phyloP scores from a whole-genome alignment of 2,113 vertebrate genomes.

The Jacana jacana region DNA sequence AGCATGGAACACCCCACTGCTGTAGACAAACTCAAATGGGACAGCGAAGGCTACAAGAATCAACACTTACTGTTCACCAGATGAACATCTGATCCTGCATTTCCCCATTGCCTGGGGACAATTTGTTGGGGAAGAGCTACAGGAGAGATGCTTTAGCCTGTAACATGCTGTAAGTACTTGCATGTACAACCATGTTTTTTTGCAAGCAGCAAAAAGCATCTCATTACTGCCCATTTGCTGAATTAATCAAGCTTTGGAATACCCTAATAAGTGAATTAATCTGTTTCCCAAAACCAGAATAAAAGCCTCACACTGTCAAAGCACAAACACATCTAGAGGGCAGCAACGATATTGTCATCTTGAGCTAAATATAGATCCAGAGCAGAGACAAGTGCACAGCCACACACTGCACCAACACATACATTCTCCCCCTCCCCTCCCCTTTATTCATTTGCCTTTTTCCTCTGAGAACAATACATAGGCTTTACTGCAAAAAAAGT shows the following conservation, averaged over 20 bases:
- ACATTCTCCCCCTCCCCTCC: not conserved
- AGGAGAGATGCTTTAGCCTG: not conserved
- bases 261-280: slow-evolving; percentile 35
- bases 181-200: not conserved
- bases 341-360: slow-evolving; percentile 47
- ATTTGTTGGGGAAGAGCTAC: not conserved
- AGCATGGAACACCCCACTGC: not conserved
- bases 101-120: not conserved
- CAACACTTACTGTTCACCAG: not conserved
- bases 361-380: slow-evolving; percentile 41
- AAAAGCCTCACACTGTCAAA: slow-evolving; percentile 13
- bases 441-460: too few species aligned
- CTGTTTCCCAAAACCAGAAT: slow-evolving; percentile 33
- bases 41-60: not conserved
- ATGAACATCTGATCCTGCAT: not conserved
- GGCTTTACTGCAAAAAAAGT: not conserved
- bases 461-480: not conserved
- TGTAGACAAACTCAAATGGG: not conserved
- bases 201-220: not conserved
- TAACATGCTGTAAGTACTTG: not conserved
- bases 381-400: slow-evolving; percentile 38
- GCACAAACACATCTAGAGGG: slow-evolving; percentile 59
- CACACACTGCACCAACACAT: not conserved
- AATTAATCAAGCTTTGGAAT: slow-evolving; percentile 43
- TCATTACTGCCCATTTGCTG: slow-evolving; percentile 23